Percentiles rank a stretch among this genome's conserved stretches.
Evolutionary conservation across 2,797 vertebrate species (phyloP).

Genomic region (Knipowitschia caucasica): DNA sequence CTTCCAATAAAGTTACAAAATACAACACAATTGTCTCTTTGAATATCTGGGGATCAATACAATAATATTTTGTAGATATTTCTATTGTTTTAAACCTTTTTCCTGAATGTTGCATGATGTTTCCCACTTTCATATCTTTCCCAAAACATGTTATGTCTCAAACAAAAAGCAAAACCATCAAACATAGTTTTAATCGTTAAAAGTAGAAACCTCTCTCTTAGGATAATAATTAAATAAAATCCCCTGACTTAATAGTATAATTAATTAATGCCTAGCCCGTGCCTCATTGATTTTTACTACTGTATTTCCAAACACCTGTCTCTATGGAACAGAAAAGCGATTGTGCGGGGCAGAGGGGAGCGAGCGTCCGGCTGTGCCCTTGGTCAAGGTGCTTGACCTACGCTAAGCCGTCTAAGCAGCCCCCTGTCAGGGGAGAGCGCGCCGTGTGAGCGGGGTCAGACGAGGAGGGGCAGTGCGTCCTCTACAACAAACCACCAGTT

Average conservation of each 20-base stretch:
- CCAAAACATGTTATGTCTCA: too few species aligned
- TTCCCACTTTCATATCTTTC: too few species aligned
- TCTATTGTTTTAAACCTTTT: too few species aligned
- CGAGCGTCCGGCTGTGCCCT: conserved; percentile 59
- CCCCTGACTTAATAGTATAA: background rate
- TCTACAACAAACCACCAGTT: conserved; percentile 72
- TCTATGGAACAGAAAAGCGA: conserved; percentile 47
- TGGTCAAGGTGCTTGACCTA: conserved; percentile 74
- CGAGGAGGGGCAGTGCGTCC: conserved; percentile 56
- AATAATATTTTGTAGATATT: too few species aligned
- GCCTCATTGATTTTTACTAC: conserved; percentile 3
- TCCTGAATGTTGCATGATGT: too few species aligned
- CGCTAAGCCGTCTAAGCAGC: conserved; percentile 75
- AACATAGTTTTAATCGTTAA: too few species aligned
- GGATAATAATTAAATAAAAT: background rate
- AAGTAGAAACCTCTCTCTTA: too few species aligned
- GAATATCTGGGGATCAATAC: too few species aligned
- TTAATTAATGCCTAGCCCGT: background rate
- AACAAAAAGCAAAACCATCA: background rate
- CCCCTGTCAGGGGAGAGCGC: conserved; percentile 67
- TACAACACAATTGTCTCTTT: background rate
- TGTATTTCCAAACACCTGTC: conserved; percentile 5
- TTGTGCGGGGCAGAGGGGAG: conserved; percentile 58
- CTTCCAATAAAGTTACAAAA: background rate
- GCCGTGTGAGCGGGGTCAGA: conserved; percentile 69